phyloP scores from a whole-genome alignment of 2,113 vertebrate species.

The Aptenodytes patagonicus region DNA sequence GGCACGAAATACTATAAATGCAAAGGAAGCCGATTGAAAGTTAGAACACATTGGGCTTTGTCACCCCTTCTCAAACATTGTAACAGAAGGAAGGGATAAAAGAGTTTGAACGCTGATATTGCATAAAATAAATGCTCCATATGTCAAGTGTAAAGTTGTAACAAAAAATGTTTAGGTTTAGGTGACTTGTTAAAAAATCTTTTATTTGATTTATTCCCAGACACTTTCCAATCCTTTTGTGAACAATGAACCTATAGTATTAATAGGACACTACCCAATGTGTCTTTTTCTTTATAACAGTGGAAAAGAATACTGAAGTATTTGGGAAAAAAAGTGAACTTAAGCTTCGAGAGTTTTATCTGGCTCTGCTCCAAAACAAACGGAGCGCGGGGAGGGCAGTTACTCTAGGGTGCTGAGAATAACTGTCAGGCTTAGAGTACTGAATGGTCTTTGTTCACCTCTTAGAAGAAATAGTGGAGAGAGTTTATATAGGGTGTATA shows the following conservation, averaged over 20 bases:
- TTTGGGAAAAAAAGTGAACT: neutral
- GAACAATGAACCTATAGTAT: conserved; percentile 34
- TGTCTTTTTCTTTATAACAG: neutral
- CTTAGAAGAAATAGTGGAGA: neutral
- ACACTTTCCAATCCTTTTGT: conserved; percentile 4
- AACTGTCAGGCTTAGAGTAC: conserved; percentile 37
- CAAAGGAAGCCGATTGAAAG: neutral
- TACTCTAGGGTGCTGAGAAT: conserved; percentile 17
- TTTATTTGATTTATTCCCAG: conserved; percentile 25
- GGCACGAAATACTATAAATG: neutral
- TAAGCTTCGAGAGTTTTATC: conserved; percentile 42
- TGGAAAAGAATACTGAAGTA: conserved; percentile 25
- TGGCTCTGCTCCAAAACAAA: conserved; percentile 69
- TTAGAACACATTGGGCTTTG: neutral
- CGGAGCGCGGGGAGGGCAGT: neutral
- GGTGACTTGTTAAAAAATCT: neutral
- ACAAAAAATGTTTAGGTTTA: conserved; percentile 35
- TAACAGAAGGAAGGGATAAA: neutral
- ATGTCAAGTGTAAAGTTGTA: neutral
- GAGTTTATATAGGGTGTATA: neutral
- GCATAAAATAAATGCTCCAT: neutral
- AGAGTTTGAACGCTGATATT: neutral
- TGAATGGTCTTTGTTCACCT: conserved; percentile 60
- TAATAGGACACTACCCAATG: neutral
- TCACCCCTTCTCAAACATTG: neutral